Evolutionary conservation across 2,888 invertebrate genomes (phyloP).

Genomic region (Abscondita cerata): DNA sequence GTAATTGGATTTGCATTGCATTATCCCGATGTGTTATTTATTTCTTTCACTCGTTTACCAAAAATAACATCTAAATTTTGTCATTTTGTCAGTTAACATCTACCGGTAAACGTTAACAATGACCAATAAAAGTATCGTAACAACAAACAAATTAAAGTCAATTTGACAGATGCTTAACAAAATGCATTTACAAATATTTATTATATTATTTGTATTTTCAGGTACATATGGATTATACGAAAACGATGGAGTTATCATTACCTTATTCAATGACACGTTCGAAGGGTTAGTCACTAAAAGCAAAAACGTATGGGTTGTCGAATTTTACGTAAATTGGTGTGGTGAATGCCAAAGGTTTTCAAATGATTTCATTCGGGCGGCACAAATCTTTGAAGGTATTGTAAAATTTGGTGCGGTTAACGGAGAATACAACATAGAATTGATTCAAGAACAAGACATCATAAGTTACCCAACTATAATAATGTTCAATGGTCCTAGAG

Average conservation of each 20-base stretch:
- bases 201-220: neutral
- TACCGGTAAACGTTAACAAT: neutral
- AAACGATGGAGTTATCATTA: slow-evolving; percentile 75
- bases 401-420: slow-evolving; percentile 90
- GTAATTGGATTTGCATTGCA: slow-evolving; percentile 36
- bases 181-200: no score
- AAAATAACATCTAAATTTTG: slow-evolving; percentile 12
- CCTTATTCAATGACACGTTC: slow-evolving; percentile 81
- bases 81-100: slow-evolving; percentile 8
- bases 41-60: slow-evolving; percentile 21
- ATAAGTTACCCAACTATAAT: slow-evolving; percentile 92
- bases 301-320: slow-evolving; percentile 88
- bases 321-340: slow-evolving; percentile 94
- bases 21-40: slow-evolving; percentile 37
- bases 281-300: slow-evolving; percentile 77
- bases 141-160: neutral
- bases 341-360: slow-evolving; percentile 84
- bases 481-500: slow-evolving; percentile 82
- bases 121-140: neutral
- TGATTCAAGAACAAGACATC: slow-evolving; percentile 78
- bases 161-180: no score
- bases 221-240: slow-evolving; percentile 63
- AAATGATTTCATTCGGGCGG: slow-evolving; percentile 89
- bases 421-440: slow-evolving; percentile 80
- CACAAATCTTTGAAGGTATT: slow-evolving; percentile 86